phyloP scores from a whole-genome alignment of 2,113 vertebrate species.

The Anser brachyrhynchus region DNA sequence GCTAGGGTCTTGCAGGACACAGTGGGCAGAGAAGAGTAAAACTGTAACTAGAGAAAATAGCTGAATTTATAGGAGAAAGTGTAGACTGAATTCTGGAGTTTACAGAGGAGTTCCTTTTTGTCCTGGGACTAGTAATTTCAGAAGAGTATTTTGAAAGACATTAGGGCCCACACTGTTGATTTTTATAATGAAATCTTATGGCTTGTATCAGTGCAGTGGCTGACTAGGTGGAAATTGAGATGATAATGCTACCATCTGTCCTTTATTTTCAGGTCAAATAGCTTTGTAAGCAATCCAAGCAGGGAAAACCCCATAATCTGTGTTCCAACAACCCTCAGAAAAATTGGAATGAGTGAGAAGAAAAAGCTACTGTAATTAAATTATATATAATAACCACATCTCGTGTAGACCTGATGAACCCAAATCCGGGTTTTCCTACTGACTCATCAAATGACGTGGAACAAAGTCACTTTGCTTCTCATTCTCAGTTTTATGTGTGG shows the following conservation, averaged over 20 bases:
- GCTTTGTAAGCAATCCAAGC: not conserved
- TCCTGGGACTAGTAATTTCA: not conserved
- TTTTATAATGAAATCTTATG: not conserved
- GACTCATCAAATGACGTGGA: constrained; percentile 13
- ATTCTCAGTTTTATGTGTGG: not conserved
- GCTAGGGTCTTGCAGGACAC: not conserved
- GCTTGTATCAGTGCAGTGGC: not conserved
- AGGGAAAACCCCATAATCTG: constrained; percentile 3
- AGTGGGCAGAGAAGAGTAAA: not conserved
- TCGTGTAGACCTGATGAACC: constrained; percentile 1
- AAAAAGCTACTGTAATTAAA: constrained; percentile 60
- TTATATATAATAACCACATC: not conserved
- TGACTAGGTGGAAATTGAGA: not conserved
- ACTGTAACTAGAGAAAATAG: not conserved
- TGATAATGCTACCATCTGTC: not conserved
- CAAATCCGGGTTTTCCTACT: not conserved
- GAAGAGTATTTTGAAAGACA: not conserved
- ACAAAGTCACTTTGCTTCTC: not conserved
- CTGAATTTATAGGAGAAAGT: not conserved
- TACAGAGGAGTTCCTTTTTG: not conserved
- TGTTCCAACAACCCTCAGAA: constrained; percentile 1
- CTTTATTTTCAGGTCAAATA: not conserved
- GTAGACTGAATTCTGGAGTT: not conserved
- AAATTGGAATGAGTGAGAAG: constrained; percentile 38
- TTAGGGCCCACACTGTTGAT: not conserved